Base-by-base conservation (phyloP, 2,797 vertebrate genomes). In the Taeniopygia guttata region DNA sequence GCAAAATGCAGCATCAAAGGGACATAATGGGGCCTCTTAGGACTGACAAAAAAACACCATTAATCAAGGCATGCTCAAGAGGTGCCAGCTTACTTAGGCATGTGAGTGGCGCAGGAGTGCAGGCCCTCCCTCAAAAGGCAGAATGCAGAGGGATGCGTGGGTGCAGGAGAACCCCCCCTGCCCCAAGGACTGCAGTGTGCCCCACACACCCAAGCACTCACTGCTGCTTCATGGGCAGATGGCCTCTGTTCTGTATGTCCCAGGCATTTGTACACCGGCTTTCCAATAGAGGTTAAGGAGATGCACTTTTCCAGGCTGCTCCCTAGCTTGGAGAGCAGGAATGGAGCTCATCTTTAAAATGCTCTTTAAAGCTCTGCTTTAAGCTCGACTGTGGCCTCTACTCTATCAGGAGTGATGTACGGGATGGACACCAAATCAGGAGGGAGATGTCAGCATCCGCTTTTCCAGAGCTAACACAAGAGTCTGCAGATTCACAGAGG, bases 21-120 rank as follows among this genome's bases (percentile, higher is more conserved):
- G 81, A 83, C 81, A 92, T 93, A 97, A 95, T 91, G 68, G 91
- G 95, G 91, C 87, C 95, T 97, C 94, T 96, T 62, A 90, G 86
- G 91, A 63, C 85, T 73, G 94, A 96, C 93, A 95, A 97, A 96
- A 97, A 96, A 95, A 12, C 89, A 97, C 97, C 96, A 97, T 97
- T 98, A 98, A 97, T 97, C 97, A 96, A 82, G 84, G 85, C 73
- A 82, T 96, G 96, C 96, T 95, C 89, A 89, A 96, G 97, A 98
- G 97, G 96, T 97, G 97, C 96, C 89, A 91, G 54, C 78, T 93
- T 82, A 86, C 73, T 89, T 96, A 96, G 97, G 95, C 95, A 96
- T 91, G 96, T 49, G 97, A 96, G 88, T 7, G 34, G 46, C 0
- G 5, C 27, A 2, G 21, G 5, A 66, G 51, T 2, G 20, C 0